These are phyloP conservation scores for Callipepla squamata DNA, from an alignment of 2,113 vertebrate genomes.

Conservation along the genomic window DNA sequence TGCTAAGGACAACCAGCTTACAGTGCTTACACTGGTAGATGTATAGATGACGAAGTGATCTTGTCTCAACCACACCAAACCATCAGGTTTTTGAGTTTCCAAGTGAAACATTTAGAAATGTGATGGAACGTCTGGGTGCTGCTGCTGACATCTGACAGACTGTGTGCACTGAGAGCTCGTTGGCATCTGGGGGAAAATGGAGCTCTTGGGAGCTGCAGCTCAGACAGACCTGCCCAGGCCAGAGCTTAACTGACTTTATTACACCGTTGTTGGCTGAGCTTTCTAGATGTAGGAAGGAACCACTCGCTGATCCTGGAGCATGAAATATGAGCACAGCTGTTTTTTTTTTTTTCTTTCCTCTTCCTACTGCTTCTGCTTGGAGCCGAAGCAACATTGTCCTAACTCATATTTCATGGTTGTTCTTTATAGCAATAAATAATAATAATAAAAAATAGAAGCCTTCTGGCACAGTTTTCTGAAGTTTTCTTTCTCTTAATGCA, in stretches of 20 bases:
- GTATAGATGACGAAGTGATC: neutral
- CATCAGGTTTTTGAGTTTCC: neutral
- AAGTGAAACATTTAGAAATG: neutral
- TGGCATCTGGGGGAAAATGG: neutral
- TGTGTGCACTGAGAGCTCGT: neutral
- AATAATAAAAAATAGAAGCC: conserved; percentile 24
- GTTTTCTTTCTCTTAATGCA: conserved; percentile 56
- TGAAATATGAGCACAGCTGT: conserved; percentile 43
- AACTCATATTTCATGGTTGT: conserved; percentile 67
- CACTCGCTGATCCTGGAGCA: conserved; percentile 22
- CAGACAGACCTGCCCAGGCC: neutral
- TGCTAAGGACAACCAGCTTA: no score
- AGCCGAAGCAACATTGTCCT: conserved; percentile 53
- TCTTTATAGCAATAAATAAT: conserved; percentile 53
- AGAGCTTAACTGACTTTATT: neutral
- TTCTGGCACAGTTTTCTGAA: conserved; percentile 61
- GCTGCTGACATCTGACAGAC: neutral
- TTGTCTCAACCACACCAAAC: neutral
- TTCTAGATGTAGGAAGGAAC: conserved; percentile 4
- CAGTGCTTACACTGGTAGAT: neutral
- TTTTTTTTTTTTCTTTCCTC: neutral
- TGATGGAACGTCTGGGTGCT: neutral
- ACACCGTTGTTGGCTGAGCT: neutral
- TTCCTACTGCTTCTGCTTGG: conserved; percentile 49
- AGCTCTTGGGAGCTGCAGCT: neutral